A percentile compares a stretch with the other conserved stretches of the same genome.
Evolutionary conservation across 2,888 invertebrate genomes (phyloP).

Genomic region (Onthophagus sagittarius): DNA sequence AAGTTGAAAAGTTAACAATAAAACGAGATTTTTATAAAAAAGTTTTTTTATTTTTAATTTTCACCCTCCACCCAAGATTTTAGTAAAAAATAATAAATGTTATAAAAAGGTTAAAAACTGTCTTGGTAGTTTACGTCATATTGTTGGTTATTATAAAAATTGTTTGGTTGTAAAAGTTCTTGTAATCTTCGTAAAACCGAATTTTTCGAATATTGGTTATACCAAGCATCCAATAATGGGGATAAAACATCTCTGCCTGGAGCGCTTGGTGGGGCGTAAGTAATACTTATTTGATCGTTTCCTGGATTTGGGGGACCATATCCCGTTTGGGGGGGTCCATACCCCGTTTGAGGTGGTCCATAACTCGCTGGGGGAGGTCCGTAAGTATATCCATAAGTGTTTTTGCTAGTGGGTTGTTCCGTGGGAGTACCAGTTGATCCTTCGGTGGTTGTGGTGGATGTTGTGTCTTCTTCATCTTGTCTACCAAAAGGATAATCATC

Average conservation of each 20-base stretch:
- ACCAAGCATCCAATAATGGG: constrained; percentile 28
- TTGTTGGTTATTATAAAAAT: constrained; percentile 23
- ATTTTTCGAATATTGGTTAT: constrained; percentile 29
- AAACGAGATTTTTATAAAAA: background rate
- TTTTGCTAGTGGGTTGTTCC: background rate
- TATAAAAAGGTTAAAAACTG: constrained; percentile 18
- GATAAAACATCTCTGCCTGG: constrained; percentile 18
- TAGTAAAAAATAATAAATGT: background rate
- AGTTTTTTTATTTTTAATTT: constrained; percentile 1
- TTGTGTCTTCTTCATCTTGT: constrained; percentile 17
- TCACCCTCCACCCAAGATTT: background rate
- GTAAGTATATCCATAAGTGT: constrained; percentile 18
- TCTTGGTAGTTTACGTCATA: constrained; percentile 23
- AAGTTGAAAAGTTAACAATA: background rate
- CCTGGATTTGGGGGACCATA: constrained; percentile 44
- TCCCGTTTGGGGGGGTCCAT: constrained; percentile 29
- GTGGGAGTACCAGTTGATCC: background rate
- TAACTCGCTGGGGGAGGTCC: constrained; percentile 25
- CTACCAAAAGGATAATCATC: constrained; percentile 21
- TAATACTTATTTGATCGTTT: constrained; percentile 43
- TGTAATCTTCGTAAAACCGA: constrained; percentile 28
- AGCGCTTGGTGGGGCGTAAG: constrained; percentile 39
- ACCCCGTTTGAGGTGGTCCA: constrained; percentile 25
- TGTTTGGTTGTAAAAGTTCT: constrained; percentile 29
- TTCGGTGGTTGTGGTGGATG: constrained; percentile 16